These are phyloP conservation scores for Tachystola acroxantha DNA, from an alignment of 2,888 invertebrate species.

Conservation along the genomic window DNA sequence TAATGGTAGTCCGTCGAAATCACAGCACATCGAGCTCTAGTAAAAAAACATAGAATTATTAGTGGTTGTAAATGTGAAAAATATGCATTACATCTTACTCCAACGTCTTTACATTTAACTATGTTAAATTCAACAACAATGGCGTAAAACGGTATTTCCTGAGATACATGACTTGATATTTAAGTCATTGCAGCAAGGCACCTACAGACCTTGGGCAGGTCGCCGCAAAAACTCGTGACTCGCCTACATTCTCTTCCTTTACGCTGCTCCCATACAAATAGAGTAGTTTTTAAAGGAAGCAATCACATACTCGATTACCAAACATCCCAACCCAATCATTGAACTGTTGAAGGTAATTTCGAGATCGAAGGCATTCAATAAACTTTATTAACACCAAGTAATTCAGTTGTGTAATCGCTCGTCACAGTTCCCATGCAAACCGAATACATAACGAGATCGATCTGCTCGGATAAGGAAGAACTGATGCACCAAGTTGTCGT, in stretches of 20 bases:
- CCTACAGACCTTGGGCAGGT: constrained; percentile 42
- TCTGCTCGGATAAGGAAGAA: constrained; percentile 59
- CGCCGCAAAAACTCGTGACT: constrained; percentile 41
- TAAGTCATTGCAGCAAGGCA: constrained; percentile 25
- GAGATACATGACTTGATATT: constrained; percentile 25
- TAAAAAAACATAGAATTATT: no score
- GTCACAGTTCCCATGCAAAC: constrained; percentile 65
- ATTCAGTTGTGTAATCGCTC: constrained; percentile 43
- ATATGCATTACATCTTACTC: no score
- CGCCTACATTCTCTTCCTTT: constrained; percentile 45
- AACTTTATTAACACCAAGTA: neutral
- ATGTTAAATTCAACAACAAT: constrained; percentile 7
- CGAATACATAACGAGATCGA: constrained; percentile 63
- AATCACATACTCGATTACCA: constrained; percentile 1
- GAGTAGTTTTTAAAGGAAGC: constrained; percentile 29
- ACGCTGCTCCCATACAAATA: constrained; percentile 10
- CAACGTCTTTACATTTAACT: no score
- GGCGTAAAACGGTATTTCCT: constrained; percentile 16
- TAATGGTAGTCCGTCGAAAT: no score
- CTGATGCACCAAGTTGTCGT: constrained; percentile 47
- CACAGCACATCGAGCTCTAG: no score
- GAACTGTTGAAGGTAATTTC: neutral
- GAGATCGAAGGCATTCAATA: neutral
- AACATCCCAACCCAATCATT: no score
- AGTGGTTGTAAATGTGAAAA: no score